Percentiles rank a stretch among this genome's conserved stretches.
These are phyloP conservation scores for Piscicola geometra DNA, from an alignment of 2,888 invertebrate species.

Conservation along the genomic window DNA sequence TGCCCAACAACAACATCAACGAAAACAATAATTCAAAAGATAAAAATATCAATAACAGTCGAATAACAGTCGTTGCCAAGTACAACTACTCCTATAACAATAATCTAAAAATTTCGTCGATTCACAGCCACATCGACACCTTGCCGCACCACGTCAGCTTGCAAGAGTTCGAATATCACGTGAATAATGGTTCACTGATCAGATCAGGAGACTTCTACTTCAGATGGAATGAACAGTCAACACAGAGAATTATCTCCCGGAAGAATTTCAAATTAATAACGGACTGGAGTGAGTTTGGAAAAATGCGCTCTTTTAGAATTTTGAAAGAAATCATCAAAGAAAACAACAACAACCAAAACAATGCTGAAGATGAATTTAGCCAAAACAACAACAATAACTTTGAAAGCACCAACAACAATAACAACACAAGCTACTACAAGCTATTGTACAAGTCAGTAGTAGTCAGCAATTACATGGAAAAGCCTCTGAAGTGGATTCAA, in stretches of 20 bases:
- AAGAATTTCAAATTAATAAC: neutral
- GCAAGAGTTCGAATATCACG: conserved; percentile 5
- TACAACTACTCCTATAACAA: conserved; percentile 10
- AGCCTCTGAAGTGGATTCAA: neutral
- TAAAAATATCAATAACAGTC: neutral
- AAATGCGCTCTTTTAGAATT: neutral
- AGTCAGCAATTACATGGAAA: neutral
- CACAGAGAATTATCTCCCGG: neutral
- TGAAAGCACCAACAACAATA: neutral
- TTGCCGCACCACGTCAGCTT: neutral
- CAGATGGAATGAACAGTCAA: neutral
- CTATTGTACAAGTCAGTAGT: neutral
- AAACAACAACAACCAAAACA: neutral
- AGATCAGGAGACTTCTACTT: conserved; percentile 7
- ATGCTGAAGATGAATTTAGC: neutral
- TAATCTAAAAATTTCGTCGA: neutral
- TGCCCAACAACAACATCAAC: neutral
- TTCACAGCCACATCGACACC: conserved; percentile 10
- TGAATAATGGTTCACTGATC: neutral
- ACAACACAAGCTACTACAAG: conserved; percentile 5
- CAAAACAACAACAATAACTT: neutral
- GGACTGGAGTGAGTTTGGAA: neutral
- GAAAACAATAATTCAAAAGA: neutral
- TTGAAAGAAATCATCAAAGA: neutral
- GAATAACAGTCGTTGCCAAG: neutral